Conservation (phyloP, 2,888 invertebrate species). For the Melanophora roralis region DNA sequence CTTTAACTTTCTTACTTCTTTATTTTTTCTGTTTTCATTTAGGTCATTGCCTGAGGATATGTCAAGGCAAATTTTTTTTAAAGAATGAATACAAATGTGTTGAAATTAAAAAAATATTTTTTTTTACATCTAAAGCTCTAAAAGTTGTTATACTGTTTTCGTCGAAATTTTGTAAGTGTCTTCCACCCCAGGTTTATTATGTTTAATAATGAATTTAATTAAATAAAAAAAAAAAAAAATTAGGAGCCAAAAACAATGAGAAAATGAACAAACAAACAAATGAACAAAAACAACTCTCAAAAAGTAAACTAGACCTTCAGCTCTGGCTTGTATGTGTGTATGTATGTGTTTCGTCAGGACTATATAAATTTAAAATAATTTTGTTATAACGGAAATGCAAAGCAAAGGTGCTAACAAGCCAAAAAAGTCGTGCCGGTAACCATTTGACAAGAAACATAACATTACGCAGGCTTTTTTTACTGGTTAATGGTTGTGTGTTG, state of each 20-base stretch:
- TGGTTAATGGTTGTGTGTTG: neutral
- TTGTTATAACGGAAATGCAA: constrained; percentile 28
- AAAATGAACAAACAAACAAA: neutral
- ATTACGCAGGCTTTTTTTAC: neutral
- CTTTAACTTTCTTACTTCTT: too few relatives aligned
- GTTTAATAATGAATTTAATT: constrained; percentile 45
- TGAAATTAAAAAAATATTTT: too few relatives aligned
- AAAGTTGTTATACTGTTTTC: too few relatives aligned
- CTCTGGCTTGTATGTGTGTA: neutral
- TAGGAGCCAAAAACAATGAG: neutral
- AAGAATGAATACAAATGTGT: too few relatives aligned
- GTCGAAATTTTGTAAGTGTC: neutral
- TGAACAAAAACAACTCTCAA: neutral
- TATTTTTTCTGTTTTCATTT: too few relatives aligned
- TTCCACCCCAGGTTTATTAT: neutral
- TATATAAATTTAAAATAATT: neutral
- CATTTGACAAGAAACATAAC: constrained; percentile 16
- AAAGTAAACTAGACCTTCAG: neutral
- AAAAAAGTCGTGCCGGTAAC: constrained; percentile 38
- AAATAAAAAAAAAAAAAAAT: constrained; percentile 35
- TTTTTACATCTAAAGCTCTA: too few relatives aligned
- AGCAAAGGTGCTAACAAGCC: constrained; percentile 48
- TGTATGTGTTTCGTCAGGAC: neutral
- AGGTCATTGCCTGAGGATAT: too few relatives aligned
- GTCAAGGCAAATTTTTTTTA: too few relatives aligned